Conservation (phyloP, 2,888 invertebrate genomes). For the Temnothorax unifasciatus region DNA sequence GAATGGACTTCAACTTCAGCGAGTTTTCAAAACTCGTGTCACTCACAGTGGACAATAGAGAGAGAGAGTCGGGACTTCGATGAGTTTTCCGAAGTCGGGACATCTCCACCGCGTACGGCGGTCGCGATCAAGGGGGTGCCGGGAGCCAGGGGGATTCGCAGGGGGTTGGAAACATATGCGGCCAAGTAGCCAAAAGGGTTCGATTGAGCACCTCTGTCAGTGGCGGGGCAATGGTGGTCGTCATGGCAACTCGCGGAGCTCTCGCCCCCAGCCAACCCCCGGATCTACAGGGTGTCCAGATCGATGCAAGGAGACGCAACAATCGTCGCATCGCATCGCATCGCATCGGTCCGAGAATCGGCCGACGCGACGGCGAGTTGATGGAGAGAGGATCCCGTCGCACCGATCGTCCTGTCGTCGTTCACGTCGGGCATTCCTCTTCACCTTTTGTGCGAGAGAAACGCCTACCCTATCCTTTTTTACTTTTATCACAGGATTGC, state of each 20-base stretch:
- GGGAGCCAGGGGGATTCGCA: conserved; percentile 6
- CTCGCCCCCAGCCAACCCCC: conserved; percentile 77
- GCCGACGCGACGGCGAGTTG: conserved; percentile 7
- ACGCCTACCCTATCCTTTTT: conserved; percentile 5
- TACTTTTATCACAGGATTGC: conserved; percentile 33
- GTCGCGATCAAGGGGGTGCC: conserved; percentile 9
- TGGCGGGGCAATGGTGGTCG: conserved; percentile 79
- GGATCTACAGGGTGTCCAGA: conserved; percentile 79
- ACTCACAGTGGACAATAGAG: conserved; percentile 10
- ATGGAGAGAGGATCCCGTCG: conserved; percentile 20
- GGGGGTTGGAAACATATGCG: conserved; percentile 46
- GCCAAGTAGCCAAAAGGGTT: conserved; percentile 70
- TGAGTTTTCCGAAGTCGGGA: conserved; percentile 41
- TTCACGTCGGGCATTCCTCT: conserved; percentile 31
- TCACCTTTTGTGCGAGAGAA: conserved; percentile 8
- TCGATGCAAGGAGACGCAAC: conserved; percentile 74
- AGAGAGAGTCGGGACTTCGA: conserved; percentile 9
- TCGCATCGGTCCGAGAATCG: conserved; percentile 18
- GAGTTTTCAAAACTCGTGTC: conserved; percentile 35
- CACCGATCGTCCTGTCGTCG: conserved; percentile 1
- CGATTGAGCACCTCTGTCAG: conserved; percentile 81
- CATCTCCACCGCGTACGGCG: background rate
- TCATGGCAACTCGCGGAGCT: conserved; percentile 81
- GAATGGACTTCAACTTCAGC: conserved; percentile 1
- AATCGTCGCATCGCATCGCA: conserved; percentile 41